These are phyloP conservation scores for Polyommatus iphigenia DNA, from an alignment of 2,888 invertebrate species.

Conservation along the genomic window DNA sequence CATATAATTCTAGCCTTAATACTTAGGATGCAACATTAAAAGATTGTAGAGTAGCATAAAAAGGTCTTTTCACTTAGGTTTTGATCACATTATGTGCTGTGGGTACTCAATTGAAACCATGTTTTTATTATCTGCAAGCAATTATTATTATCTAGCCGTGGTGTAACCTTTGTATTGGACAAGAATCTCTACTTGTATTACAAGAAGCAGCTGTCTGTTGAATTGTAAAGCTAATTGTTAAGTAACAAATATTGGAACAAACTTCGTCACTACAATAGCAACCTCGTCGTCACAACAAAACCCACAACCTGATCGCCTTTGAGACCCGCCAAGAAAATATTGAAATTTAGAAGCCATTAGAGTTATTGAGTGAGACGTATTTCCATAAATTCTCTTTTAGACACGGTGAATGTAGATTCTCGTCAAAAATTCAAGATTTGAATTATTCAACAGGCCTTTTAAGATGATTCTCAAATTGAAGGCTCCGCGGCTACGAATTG, in stretches of 20 bases:
- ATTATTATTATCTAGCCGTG: too few species aligned
- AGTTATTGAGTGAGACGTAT: slow-evolving; percentile 54
- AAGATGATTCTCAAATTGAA: slow-evolving; percentile 69
- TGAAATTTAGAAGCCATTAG: slow-evolving; percentile 35
- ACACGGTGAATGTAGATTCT: slow-evolving; percentile 61
- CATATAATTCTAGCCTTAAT: slow-evolving; percentile 12
- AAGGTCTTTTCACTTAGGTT: not conserved
- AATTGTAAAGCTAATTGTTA: not conserved
- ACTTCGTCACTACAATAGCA: not conserved
- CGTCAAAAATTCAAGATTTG: slow-evolving; percentile 67
- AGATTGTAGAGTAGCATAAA: not conserved
- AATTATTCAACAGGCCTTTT: slow-evolving; percentile 70
- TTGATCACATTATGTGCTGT: not conserved
- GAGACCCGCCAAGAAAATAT: slow-evolving; percentile 6
- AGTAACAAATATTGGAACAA: not conserved
- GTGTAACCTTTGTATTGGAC: too few species aligned
- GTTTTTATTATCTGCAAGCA: too few species aligned
- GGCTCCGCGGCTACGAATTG: slow-evolving; percentile 59
- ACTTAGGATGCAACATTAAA: not conserved
- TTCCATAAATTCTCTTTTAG: slow-evolving; percentile 62
- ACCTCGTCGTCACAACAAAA: not conserved
- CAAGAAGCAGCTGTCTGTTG: not conserved
- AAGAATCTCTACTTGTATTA: too few species aligned
- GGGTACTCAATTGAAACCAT: too few species aligned
- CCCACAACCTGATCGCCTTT: not conserved